Evolutionary conservation across 2,797 vertebrate species (phyloP), one percentile per base, ranked within the genome.

Genomic region (Cygnus olor): DNA sequence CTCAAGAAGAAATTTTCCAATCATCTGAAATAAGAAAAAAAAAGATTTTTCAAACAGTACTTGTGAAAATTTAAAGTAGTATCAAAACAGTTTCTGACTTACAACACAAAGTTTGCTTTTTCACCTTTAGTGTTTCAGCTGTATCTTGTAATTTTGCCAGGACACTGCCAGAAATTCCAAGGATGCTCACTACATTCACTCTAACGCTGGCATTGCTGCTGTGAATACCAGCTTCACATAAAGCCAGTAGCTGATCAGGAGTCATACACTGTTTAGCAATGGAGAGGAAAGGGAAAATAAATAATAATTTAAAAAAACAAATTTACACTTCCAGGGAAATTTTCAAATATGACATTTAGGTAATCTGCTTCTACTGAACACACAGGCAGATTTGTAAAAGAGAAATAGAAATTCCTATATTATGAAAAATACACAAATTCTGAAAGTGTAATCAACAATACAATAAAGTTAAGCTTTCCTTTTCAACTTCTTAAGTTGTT

Each of bases 151-250:
- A 98, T 97, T 98, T 99, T 88, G 99, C 99, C 56, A 99, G 97
- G 19, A 98, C 98, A 18, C 99, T 99, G 95, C 99, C 99, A 27
- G 98, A 99, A 97, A 99, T 99, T 73, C 99, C 99, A 81, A 99
- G 97, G 93, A 99, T 99, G 96, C 99, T 98, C 70, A 99, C 98
- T 3, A 98, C 97, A 0, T 99, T 99, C 94, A 99, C 98, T 95
- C 99, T 98, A 53, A 99, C 98, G 8, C 98, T 98, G 70, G 98
- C 83, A 28, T 98, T 98, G 44, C 98, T 98, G 73, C 98, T 99
- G 68, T 96, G 97, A 76, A 98, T 96, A 47, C 98, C 98, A 20
- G 98, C 98, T 93, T 99, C 98, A 91, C 99, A 99, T 40, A 99
- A 97, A 45, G 97, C 97, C 98, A 99, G 97, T n/a, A 99, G 97